These are phyloP conservation scores for Tetanocera ferruginea DNA, from an alignment of 2,888 invertebrate genomes.

Conservation along the genomic window DNA sequence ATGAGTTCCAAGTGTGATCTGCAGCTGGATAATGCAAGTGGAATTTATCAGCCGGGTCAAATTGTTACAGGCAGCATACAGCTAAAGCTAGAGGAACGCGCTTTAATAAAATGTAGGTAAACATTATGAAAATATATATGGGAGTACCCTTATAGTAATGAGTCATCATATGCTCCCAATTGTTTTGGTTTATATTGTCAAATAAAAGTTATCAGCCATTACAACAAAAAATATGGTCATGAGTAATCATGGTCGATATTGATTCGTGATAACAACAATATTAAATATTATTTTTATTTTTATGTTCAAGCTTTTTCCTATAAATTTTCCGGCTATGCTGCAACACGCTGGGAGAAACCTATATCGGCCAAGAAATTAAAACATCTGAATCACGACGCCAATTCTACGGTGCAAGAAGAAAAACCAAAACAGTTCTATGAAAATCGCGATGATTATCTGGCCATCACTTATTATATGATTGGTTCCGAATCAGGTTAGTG, in stretches of 20 bases:
- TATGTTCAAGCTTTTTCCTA: conserved; percentile 54
- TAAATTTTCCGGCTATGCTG: conserved; percentile 60
- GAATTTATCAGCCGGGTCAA: conserved; percentile 58
- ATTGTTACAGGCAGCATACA: conserved; percentile 55
- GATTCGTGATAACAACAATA: no score
- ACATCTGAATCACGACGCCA: conserved; percentile 28
- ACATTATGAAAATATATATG: not conserved
- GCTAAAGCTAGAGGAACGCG: conserved; percentile 51
- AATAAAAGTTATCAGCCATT: not conserved
- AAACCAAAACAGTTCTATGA: conserved; percentile 42
- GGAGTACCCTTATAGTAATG: not conserved
- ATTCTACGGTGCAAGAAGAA: not conserved
- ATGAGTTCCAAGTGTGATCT: conserved; percentile 49
- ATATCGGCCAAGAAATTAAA: conserved; percentile 27
- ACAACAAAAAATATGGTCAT: not conserved
- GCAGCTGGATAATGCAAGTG: conserved; percentile 53
- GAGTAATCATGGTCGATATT: not conserved
- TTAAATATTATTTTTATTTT: conserved; percentile 7
- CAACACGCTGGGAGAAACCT: conserved; percentile 57
- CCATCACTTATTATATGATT: conserved; percentile 60
- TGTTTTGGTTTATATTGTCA: not conserved
- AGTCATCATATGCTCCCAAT: not conserved
- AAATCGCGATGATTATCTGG: conserved; percentile 61
- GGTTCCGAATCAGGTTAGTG: conserved; percentile 59
- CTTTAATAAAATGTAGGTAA: conserved; percentile 58